Evolutionary conservation across 2,113 vertebrate species (phyloP).

Genomic region (Eretmochelys imbricata): DNA sequence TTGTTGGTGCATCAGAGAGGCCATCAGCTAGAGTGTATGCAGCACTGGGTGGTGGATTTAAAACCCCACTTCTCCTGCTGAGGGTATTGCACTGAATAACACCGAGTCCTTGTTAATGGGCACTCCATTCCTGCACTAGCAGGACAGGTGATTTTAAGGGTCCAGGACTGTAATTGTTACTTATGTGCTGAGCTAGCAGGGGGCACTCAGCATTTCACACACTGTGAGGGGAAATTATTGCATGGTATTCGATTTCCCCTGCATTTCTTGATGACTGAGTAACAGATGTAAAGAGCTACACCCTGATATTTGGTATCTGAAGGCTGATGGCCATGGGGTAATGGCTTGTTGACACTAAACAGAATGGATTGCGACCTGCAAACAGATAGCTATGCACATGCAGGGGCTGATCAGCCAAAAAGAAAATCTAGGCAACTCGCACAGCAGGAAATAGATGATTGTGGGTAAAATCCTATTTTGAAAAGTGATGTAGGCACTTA

Average conservation of each 20-base stretch:
- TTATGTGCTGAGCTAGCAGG: background rate
- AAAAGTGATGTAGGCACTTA: background rate
- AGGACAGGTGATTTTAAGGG: background rate
- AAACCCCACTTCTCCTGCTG: background rate
- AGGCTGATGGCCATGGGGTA: background rate
- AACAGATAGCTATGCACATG: background rate
- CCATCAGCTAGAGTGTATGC: background rate
- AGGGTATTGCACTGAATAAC: background rate
- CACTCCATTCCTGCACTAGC: background rate
- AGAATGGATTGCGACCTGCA: background rate
- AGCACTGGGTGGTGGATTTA: background rate
- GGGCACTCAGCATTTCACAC: background rate
- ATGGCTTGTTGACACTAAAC: background rate
- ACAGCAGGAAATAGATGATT: background rate
- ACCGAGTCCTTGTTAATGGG: background rate
- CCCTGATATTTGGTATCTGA: background rate
- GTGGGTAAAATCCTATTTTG: background rate
- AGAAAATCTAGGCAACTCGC: background rate
- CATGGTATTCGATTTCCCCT: background rate
- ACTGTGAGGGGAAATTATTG: background rate
- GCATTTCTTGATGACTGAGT: background rate
- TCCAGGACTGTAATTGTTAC: background rate
- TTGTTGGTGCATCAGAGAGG: background rate
- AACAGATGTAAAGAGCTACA: background rate
- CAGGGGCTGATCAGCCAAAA: background rate